Conservation (phyloP, 2,888 invertebrate species). For the Chloroclysta siterata region DNA sequence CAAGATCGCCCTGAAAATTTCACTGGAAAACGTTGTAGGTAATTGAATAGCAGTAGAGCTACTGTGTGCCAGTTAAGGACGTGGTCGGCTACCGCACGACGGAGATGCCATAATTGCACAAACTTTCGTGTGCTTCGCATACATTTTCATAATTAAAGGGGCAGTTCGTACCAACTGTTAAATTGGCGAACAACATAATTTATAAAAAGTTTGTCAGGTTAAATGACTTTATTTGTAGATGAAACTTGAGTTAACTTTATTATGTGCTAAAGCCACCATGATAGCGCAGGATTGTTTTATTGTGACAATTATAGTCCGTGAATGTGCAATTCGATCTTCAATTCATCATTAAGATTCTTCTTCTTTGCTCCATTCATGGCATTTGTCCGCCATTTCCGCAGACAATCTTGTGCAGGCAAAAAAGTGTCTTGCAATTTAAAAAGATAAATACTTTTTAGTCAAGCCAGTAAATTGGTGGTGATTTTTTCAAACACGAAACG, state of each 20-base stretch:
- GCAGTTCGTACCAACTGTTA: conserved; percentile 75
- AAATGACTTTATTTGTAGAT: conserved; percentile 7
- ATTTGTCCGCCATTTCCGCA: too few relatives aligned
- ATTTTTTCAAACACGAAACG: background rate
- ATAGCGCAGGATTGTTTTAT: too few relatives aligned
- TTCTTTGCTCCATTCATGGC: too few relatives aligned
- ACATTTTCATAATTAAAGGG: conserved; percentile 84
- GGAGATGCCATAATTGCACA: conserved; percentile 78
- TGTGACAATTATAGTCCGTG: too few relatives aligned
- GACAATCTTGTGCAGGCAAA: too few relatives aligned
- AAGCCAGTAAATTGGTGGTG: too few relatives aligned
- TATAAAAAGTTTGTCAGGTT: conserved; percentile 59
- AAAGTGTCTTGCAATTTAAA: too few relatives aligned
- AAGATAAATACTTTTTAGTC: too few relatives aligned
- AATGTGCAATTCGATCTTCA: too few relatives aligned
- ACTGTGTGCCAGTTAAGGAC: conserved; percentile 69
- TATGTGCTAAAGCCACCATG: background rate
- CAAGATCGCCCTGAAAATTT: conserved; percentile 67
- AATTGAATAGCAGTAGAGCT: conserved; percentile 77
- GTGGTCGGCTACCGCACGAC: conserved; percentile 68
- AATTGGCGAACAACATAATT: conserved; percentile 63
- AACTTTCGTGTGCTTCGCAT: conserved; percentile 84
- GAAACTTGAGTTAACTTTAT: background rate
- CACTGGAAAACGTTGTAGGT: conserved; percentile 60
- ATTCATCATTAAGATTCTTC: too few relatives aligned